Evolutionary conservation across 2,797 vertebrate genomes (phyloP).

Genomic region (Synanceia verrucosa): DNA sequence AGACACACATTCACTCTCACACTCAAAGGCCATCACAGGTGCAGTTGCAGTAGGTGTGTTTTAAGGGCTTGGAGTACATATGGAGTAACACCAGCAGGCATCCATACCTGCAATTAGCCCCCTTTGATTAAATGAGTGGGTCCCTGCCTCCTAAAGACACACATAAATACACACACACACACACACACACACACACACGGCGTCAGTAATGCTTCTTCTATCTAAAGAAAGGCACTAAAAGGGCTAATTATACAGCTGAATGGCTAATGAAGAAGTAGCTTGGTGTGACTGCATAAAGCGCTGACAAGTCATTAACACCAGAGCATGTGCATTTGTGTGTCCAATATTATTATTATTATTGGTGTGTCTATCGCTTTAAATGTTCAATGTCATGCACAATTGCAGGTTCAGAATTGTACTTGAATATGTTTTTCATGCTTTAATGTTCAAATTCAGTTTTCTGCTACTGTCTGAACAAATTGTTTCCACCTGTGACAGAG

Average conservation of each 20-base stretch:
- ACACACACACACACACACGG: neutral
- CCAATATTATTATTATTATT: no score
- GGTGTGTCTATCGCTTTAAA: neutral
- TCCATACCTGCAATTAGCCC: constrained; percentile 43
- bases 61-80: neutral
- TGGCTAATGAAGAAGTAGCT: constrained; percentile 40
- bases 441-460: no score
- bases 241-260: constrained; percentile 52
- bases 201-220: neutral
- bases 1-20: neutral
- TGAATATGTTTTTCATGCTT: neutral
- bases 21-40: neutral
- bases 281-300: constrained; percentile 7
- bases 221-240: constrained; percentile 43
- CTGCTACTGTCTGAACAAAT: no score
- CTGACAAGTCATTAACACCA: neutral
- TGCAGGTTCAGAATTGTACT: neutral
- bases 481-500: no score
- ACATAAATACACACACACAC: neutral
- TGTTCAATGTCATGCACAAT: neutral
- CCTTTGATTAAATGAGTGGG: constrained; percentile 29
- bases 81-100: neutral
- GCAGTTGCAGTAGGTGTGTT: constrained; percentile 3
- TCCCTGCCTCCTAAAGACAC: neutral
- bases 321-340: neutral